Base-by-base conservation (phyloP, 2,797 vertebrate species). In the Fratercula arctica region DNA sequence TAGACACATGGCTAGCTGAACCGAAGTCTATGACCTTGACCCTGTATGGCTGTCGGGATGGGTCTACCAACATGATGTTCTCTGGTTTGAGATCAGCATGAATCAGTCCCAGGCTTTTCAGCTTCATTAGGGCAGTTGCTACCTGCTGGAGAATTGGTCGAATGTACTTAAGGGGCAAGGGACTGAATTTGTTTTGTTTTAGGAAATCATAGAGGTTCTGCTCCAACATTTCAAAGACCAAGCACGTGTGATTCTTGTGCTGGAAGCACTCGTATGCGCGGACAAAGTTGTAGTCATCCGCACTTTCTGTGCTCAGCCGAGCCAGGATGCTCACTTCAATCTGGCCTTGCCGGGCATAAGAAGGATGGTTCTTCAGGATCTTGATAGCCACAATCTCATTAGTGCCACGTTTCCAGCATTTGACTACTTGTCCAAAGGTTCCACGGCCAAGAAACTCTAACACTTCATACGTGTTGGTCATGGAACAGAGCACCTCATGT, bases 351-450 rank as follows among this genome's bases (percentile, higher is more conserved):
- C 99, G 98, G 37, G 99, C 99, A 7, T 99, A 99, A 0, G 99
- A 99, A 18, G 99, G 99, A 97, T 99, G 99, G 98, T 99, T 99
- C 97, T 99, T 99, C 45, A 99, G 96, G 97, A 99, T 99, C 98
- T 99, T 99, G 98, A 99, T 99, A n/a, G 99, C 99, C 97, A 99
- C 99, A 23, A 99, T 99, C 97, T 99, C 99, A 15, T 99, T 99
- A 97, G 99, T 99, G 96, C 99, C 99, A 93, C 99, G 98, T 96
- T 99, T 99, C 99, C 99, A 99, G 98, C 99, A 99, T 97, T 99
- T 99, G 24, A 99, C 99, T 97, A 99, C 99, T 96, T 99, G 99
- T 81, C 99, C 99, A 1, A 99, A 99, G 33, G 99, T 99, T 64
- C 99, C 99, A 57, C 99, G 98, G 72, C 99, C 99, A 96, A 99